phyloP scores from a whole-genome alignment of 2,888 invertebrate genomes.

The Epinotia bilunana region DNA sequence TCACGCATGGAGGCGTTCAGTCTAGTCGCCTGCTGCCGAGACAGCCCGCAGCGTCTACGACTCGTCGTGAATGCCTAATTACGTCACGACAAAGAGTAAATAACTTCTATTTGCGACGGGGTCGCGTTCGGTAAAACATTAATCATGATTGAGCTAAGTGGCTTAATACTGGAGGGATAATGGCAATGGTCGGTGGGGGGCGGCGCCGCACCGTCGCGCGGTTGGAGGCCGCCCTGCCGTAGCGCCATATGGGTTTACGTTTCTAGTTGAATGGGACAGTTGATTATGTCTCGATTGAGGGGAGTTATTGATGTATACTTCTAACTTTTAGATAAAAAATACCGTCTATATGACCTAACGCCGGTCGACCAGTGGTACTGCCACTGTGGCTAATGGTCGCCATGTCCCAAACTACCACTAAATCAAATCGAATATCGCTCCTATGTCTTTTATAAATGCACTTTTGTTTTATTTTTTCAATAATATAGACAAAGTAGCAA shows the following conservation, averaged over 20 bases:
- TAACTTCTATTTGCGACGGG: conserved; percentile 82
- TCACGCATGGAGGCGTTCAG: conserved; percentile 59
- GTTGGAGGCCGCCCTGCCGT: conserved; percentile 61
- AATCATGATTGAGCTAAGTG: conserved; percentile 86
- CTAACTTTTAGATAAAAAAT: no score
- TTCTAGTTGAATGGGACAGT: conserved; percentile 33
- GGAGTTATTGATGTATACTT: not conserved
- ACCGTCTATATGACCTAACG: no score
- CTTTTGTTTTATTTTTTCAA: no score
- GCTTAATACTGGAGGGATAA: conserved; percentile 84
- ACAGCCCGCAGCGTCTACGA: conserved; percentile 75
- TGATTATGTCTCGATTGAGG: conserved; percentile 24
- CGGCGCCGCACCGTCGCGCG: conserved; percentile 75
- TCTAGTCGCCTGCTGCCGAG: conserved; percentile 72
- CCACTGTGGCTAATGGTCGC: no score
- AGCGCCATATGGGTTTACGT: conserved; percentile 22
- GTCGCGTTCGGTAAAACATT: conserved; percentile 82
- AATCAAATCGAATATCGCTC: no score
- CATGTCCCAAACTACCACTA: no score
- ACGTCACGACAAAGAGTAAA: conserved; percentile 79
- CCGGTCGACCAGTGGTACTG: no score
- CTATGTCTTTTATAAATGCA: no score
- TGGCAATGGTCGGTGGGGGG: conserved; percentile 82
- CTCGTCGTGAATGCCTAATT: conserved; percentile 83
- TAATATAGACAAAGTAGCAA: no score